phyloP scores from a whole-genome alignment of 1,140 invertebrate species.

The Dinoponera quadriceps region DNA sequence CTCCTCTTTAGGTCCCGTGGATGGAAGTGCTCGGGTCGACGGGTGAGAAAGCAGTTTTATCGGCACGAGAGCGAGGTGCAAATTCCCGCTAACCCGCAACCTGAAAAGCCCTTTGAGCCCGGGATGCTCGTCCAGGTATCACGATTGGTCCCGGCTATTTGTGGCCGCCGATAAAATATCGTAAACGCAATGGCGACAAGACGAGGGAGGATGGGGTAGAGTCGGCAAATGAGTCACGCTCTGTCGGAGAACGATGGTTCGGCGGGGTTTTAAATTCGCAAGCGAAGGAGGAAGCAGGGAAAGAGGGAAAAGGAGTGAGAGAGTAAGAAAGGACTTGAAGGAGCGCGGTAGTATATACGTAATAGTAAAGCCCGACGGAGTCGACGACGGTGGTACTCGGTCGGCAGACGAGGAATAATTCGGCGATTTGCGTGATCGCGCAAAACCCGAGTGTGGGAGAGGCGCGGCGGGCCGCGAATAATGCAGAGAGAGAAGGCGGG shows the following conservation, averaged over 20 bases:
- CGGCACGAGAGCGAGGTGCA: conserved; percentile 47
- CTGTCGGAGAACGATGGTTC: conserved; percentile 25
- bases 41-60: conserved; percentile 63
- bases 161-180: conserved; percentile 66
- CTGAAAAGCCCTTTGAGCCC: conserved; percentile 60
- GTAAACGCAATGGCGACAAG: conserved; percentile 38
- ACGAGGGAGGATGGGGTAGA: not conserved
- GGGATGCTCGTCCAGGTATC: conserved; percentile 45
- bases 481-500: not conserved
- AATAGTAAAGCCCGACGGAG: conserved; percentile 25
- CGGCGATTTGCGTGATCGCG: conserved; percentile 70
- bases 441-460: conserved; percentile 50
- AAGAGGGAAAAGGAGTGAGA: too few relatives aligned
- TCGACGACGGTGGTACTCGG: conserved; percentile 14
- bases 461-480: conserved; percentile 51
- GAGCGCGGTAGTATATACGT: conserved; percentile 22
- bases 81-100: conserved; percentile 55
- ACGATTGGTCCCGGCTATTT: conserved; percentile 53
- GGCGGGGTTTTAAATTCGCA: conserved; percentile 49
- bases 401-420: conserved; percentile 65
- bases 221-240: conserved; percentile 45
- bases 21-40: conserved; percentile 22
- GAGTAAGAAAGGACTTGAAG: conserved; percentile 15
- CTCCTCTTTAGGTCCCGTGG: conserved; percentile 23
- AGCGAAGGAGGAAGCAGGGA: not conserved